These are phyloP conservation scores for Lophotis ruficrista DNA, from an alignment of 2,113 vertebrate species.

Conservation along the genomic window DNA sequence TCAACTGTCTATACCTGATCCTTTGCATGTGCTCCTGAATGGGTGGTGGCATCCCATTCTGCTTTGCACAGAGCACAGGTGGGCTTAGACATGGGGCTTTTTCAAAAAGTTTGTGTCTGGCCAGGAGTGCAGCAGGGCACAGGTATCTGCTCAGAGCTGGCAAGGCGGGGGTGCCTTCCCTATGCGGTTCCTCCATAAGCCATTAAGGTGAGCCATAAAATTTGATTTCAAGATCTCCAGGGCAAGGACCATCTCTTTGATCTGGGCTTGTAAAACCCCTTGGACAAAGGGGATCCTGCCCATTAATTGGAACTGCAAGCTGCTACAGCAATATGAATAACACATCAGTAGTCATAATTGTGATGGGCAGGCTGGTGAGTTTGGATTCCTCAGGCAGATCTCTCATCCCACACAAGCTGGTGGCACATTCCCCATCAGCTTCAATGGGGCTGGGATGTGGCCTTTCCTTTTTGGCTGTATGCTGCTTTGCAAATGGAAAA, in stretches of 20 bases:
- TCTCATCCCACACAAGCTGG: neutral
- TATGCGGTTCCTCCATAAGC: neutral
- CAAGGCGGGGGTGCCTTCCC: neutral
- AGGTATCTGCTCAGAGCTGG: neutral
- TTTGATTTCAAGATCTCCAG: neutral
- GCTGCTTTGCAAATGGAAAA: slow-evolving; percentile 7
- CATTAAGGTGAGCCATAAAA: neutral
- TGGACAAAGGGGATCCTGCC: neutral
- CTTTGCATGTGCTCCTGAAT: neutral
- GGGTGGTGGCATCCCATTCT: neutral
- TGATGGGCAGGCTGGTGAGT: neutral
- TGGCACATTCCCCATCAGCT: neutral
- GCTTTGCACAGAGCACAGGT: rapidly evolving
- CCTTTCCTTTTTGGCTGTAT: neutral
- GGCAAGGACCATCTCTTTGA: neutral
- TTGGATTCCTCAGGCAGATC: neutral
- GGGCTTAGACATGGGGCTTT: neutral
- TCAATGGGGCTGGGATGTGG: neutral
- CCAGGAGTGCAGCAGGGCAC: neutral
- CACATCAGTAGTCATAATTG: neutral
- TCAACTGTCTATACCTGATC: neutral
- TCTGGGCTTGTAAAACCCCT: neutral
- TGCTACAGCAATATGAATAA: neutral
- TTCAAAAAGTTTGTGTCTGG: neutral
- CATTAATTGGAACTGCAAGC: neutral